Base-by-base conservation (phyloP, 2,888 invertebrate genomes). In the Ditylenchus weischeri region DNA sequence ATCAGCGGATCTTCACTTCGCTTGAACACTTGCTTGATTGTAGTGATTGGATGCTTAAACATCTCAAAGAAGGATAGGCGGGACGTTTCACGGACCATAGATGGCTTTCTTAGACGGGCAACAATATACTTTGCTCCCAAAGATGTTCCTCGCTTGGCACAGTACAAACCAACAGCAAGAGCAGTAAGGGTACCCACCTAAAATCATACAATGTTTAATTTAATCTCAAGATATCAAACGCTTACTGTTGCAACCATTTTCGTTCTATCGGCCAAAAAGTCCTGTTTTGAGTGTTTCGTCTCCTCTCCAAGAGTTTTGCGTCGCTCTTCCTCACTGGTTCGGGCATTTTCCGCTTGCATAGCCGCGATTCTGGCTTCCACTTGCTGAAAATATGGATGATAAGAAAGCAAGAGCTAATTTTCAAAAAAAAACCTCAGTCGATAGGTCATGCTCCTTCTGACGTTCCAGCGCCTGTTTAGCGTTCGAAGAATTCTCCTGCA, bases 331-430 rank as follows among this genome's bases (percentile, higher is more conserved):
- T 90, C 91, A 78, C 92, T 91, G 38, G 92, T 88, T 72, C 90
- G 88, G 75, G 90, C 91, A 75, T 91, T 91, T 79, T 98, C 94
- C 0, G 90, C 88, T 85, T 93, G 94, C 80, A 92, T 87, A 80
- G 92, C 91, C 83, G 95, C 93, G 76, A 95, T 90, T 68, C 90
- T 89, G 0, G 91, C 91, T 85, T 96, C 95, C 85, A 91, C 91
- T 84, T 95, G 92, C 72, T 35, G 76, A 64, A 60, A n/a, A 62
- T 59, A 13, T 10, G 1, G 18, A 21, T 43, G n/a, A 5, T 35
- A n/a, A 50, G 7, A n/a, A 69, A 19, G 11, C n/a, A 13, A 62
- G 57, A 8, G 21, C 19, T 13, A 8, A 19, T 29, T 0, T 18
- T 62, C 18, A 29, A 29, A n/a, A n/a, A n/a, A n/a, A 43, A 72